A percentile compares a stretch with the other conserved stretches of the same genome.
These are phyloP conservation scores for Pogonus chalceus DNA, from an alignment of 1,140 invertebrate genomes.

Conservation along the genomic window DNA sequence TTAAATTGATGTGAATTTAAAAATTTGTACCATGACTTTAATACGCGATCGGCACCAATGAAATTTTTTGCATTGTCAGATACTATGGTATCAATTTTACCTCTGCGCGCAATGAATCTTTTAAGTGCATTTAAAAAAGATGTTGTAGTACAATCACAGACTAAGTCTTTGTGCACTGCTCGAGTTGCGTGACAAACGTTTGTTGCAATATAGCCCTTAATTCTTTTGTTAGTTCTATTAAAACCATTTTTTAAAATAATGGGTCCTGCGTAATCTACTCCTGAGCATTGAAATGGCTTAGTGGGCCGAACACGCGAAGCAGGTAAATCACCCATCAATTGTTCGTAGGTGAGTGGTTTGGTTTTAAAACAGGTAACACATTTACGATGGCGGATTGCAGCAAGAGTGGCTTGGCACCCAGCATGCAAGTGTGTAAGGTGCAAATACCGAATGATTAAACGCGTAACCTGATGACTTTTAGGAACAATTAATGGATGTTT, in stretches of 20 bases:
- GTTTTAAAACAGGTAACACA: conserved; percentile 29
- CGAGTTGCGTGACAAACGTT: conserved; percentile 14
- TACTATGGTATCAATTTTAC: not conserved
- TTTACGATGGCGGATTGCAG: conserved; percentile 12
- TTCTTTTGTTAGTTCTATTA: conserved; percentile 2
- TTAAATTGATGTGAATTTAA: not conserved
- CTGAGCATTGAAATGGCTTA: conserved; percentile 22
- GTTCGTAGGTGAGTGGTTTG: conserved; percentile 18
- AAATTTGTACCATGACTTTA: conserved; percentile 4
- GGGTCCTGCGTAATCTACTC: conserved; percentile 28
- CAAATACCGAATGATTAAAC: conserved; percentile 15
- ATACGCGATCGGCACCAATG: conserved; percentile 18
- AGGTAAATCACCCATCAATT: conserved; percentile 26
- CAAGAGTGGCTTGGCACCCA: conserved; percentile 11
- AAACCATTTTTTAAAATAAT: conserved; percentile 13
- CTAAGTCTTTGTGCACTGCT: conserved; percentile 15
- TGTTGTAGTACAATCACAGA: conserved; percentile 12
- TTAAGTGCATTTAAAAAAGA: conserved; percentile 15
- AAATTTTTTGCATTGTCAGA: conserved; percentile 20
- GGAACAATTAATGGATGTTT: conserved; percentile 19
- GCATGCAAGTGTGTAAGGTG: conserved; percentile 14
- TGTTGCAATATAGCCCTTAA: too few relatives aligned
- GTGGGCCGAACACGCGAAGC: conserved; percentile 15
- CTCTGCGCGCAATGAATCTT: conserved; percentile 9
- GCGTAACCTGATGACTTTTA: conserved; percentile 11